These are phyloP conservation scores for Lepidurus packardi DNA, from an alignment of 1,140 invertebrate genomes.

Conservation along the genomic window DNA sequence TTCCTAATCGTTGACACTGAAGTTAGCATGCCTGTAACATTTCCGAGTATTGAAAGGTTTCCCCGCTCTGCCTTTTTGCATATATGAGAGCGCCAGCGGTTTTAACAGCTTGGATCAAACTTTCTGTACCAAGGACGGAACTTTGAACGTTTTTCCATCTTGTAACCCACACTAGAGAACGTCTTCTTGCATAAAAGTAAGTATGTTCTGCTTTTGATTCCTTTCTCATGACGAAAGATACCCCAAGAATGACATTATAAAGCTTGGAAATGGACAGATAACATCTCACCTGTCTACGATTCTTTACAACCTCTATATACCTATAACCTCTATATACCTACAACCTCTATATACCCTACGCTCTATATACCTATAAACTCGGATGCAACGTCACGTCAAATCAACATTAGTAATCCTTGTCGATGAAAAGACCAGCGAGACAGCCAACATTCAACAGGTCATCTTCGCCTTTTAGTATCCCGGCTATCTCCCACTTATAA, in stretches of 20 bases:
- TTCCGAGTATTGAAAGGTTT: background rate
- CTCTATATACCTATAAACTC: constrained; percentile 17
- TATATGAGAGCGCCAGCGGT: background rate
- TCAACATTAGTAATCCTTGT: constrained; percentile 4
- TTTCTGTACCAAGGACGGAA: background rate
- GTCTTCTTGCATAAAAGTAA: background rate
- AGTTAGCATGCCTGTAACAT: background rate
- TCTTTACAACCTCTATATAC: no score
- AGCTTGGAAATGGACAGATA: constrained; percentile 5
- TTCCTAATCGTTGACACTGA: background rate
- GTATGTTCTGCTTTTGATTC: background rate
- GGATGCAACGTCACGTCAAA: constrained; percentile 1
- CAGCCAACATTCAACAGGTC: background rate
- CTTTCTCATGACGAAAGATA: background rate
- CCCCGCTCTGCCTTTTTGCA: background rate
- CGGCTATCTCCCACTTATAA: no score
- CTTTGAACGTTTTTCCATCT: background rate
- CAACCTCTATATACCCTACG: no score
- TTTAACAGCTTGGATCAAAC: background rate
- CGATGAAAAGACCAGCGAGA: background rate
- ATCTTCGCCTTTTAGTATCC: background rate
- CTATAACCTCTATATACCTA: no score
- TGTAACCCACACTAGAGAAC: background rate
- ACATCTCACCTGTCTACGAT: constrained; percentile 14
- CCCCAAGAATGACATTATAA: background rate